These are phyloP conservation scores for Lichenostomus cassidix DNA, from an alignment of 2,113 vertebrate species.

Conservation along the genomic window DNA sequence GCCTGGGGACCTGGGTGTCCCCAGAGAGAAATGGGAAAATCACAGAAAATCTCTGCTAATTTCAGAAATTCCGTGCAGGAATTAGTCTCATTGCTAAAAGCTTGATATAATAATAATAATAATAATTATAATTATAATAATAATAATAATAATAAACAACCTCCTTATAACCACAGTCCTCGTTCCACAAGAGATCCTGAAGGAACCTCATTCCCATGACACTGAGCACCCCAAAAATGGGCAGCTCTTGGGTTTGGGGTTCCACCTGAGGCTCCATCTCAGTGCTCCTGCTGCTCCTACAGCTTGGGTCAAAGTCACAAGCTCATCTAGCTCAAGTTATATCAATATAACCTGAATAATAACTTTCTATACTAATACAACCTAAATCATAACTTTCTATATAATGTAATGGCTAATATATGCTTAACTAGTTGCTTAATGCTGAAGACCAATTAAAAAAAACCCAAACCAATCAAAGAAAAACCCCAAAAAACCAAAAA, in stretches of 20 bases:
- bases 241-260: background rate
- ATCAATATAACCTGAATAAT: too few relatives aligned
- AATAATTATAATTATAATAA: too few relatives aligned
- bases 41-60: background rate
- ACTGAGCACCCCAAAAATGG: background rate
- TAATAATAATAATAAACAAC: background rate
- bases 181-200: background rate
- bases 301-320: too few relatives aligned
- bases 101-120: background rate
- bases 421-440: background rate
- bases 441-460: background rate
- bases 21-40: background rate
- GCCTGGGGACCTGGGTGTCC: background rate
- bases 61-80: background rate
- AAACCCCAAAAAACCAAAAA: too few relatives aligned
- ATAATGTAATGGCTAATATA: background rate
- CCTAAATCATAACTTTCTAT: background rate
- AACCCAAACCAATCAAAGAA: too few relatives aligned
- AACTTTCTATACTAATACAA: too few relatives aligned
- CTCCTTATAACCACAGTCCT: background rate
- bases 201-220: rapidly evolving
- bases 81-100: background rate
- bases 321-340: too few relatives aligned
- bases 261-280: too few relatives aligned
- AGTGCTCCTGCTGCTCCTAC: too few relatives aligned